phyloP scores from a whole-genome alignment of 2,113 vertebrate genomes.

The Setophaga petechia region DNA sequence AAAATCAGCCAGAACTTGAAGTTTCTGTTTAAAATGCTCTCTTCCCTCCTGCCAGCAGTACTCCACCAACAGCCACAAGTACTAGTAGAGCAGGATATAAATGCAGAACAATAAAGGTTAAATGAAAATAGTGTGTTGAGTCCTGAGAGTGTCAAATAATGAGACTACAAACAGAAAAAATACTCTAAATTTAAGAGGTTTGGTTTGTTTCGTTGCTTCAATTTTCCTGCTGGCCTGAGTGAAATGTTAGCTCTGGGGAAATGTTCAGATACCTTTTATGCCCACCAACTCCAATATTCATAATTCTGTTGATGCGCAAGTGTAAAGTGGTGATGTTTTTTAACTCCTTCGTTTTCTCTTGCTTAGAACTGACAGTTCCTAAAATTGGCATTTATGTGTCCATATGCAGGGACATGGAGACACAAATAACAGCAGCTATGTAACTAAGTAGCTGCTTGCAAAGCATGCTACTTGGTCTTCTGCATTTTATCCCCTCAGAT shows the following conservation, averaged over 20 bases:
- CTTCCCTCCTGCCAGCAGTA: neutral
- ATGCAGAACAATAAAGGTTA: neutral
- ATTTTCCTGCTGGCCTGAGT: neutral
- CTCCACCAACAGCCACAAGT: neutral
- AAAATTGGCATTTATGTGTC: neutral
- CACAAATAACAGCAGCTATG: neutral
- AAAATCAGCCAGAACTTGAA: neutral
- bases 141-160: neutral
- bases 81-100: neutral
- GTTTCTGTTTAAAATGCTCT: neutral
- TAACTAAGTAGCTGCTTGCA: neutral
- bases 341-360: neutral
- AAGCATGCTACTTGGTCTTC: neutral
- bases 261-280: neutral
- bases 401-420: neutral
- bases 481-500: neutral
- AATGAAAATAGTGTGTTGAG: neutral
- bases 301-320: neutral
- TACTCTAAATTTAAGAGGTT: neutral
- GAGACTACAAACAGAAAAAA: rapidly evolving
- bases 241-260: neutral
- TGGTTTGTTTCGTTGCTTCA: neutral
- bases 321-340: neutral
- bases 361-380: neutral
- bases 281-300: neutral